Evolutionary conservation across 1,140 invertebrate species (phyloP).

Genomic region (Drosophila biarmipes): DNA sequence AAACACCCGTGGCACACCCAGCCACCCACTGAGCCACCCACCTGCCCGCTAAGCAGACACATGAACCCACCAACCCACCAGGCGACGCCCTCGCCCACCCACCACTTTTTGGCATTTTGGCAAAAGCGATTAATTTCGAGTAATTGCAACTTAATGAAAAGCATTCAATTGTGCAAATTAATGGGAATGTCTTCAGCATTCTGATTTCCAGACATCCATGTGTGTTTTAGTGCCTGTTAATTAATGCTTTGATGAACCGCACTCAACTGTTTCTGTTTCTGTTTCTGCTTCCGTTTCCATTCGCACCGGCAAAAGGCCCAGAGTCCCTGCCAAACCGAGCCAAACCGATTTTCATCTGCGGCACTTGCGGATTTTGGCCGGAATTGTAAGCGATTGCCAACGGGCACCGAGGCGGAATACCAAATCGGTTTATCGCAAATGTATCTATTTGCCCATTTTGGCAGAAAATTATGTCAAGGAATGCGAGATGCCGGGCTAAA

Average conservation of each 20-base stretch:
- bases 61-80: not conserved
- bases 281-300: not conserved
- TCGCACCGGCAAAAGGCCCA: slow-evolving; percentile 19
- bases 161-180: slow-evolving; percentile 78
- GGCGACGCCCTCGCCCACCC: not conserved
- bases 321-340: not conserved
- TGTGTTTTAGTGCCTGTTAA: slow-evolving; percentile 53
- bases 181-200: slow-evolving; percentile 62
- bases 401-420: slow-evolving; percentile 20
- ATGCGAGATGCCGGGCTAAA: slow-evolving; percentile 14
- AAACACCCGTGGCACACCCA: not conserved
- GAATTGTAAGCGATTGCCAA: slow-evolving; percentile 33
- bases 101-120: slow-evolving; percentile 37
- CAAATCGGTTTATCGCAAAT: slow-evolving; percentile 26
- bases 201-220: slow-evolving; percentile 24
- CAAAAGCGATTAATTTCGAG: slow-evolving; percentile 68
- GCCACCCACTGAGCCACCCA: not conserved
- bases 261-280: slow-evolving; percentile 13
- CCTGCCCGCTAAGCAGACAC: not conserved
- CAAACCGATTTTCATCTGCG: slow-evolving; percentile 14
- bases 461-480: slow-evolving; percentile 28
- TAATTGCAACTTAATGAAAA: slow-evolving; percentile 78
- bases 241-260: slow-evolving; percentile 47
- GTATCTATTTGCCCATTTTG: slow-evolving; percentile 29
- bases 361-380: slow-evolving; percentile 15